Evolutionary conservation across 2,888 invertebrate species (phyloP).

Genomic region (Epinotia ramella): DNA sequence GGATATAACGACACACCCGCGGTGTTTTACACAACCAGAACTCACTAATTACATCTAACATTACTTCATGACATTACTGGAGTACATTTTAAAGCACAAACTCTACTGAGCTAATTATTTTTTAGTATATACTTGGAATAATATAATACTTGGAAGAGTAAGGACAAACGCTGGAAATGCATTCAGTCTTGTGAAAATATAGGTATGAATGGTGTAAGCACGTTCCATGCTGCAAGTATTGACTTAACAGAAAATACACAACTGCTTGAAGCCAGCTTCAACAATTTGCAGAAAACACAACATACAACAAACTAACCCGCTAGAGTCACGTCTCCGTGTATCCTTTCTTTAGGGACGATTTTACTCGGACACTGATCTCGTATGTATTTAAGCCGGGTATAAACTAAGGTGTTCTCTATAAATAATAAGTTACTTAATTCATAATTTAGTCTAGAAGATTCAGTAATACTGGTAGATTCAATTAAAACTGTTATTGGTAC

Average conservation of each 20-base stretch:
- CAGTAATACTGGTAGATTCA: constrained; percentile 30
- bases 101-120: constrained; percentile 46
- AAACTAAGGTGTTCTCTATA: constrained; percentile 10
- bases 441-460: background rate
- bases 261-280: constrained; percentile 6
- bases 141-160: constrained; percentile 47
- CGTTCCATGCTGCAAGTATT: constrained; percentile 4
- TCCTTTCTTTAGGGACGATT: background rate
- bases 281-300: constrained; percentile 1
- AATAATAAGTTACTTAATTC: constrained; percentile 11
- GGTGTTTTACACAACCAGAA: constrained; percentile 74
- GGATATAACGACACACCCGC: constrained; percentile 76
- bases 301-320: background rate
- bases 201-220: constrained; percentile 24
- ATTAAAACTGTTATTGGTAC: constrained; percentile 21
- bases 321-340: background rate
- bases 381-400: background rate
- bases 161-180: constrained; percentile 52
- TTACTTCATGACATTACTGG: constrained; percentile 42
- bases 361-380: background rate
- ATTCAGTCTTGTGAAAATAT: constrained; percentile 56
- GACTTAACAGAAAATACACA: constrained; percentile 5
- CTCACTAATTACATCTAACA: constrained; percentile 54
- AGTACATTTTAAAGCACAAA: constrained; percentile 52
- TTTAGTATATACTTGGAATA: constrained; percentile 46